Evolutionary conservation across 1,140 invertebrate species (phyloP), one percentile per base, ranked within the genome.

Genomic region (Apis florea): DNA sequence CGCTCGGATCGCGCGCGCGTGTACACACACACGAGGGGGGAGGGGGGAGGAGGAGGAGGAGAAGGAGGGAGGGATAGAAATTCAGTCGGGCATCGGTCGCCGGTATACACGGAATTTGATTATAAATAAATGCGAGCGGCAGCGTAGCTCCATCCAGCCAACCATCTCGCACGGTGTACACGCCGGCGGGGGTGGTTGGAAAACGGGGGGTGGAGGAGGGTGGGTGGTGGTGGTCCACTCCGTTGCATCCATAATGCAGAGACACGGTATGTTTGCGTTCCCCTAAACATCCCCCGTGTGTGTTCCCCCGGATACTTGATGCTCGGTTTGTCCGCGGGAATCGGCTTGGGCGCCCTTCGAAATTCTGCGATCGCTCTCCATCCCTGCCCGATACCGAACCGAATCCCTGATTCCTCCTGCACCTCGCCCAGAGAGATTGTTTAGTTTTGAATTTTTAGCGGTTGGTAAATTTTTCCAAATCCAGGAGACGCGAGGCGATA

Each of bases 91-190:
- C 89, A 89, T 85, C 87, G 87, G 88, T 89, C 86, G 85, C 85
- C 77, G 86, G 91, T 92, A 92, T 92, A 92, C 91, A 92, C 90
- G 90, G 90, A 93, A 94, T 94, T 93, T 93, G 92, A 93, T 93
- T 94, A 93, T 94, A 94, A 93, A 94, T 94, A 93, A 93, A 93
- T 93, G 91, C 89, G 88, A 88, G 87, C 87, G 89, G 88, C 83
- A 82, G 78, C 83, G 86, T 66, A 86, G 66, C 80, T 76, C 71
- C 82, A 79, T 85, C 76, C 87, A 83, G 79, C 88, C 85, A 87
- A 84, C 88, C 85, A 83, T 79, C 76, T 82, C 84, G 78, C 75
- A 83, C 83, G 82, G 82, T 90, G 85, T 86, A 88, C 74, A 89
- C 83, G 83, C 63, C 69, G 86, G 56, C 9, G 54, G 64, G 49